Percentiles rank a stretch among this genome's conserved stretches.
Evolutionary conservation across 2,888 invertebrate genomes (phyloP).

Genomic region (Hymenopus coronatus): DNA sequence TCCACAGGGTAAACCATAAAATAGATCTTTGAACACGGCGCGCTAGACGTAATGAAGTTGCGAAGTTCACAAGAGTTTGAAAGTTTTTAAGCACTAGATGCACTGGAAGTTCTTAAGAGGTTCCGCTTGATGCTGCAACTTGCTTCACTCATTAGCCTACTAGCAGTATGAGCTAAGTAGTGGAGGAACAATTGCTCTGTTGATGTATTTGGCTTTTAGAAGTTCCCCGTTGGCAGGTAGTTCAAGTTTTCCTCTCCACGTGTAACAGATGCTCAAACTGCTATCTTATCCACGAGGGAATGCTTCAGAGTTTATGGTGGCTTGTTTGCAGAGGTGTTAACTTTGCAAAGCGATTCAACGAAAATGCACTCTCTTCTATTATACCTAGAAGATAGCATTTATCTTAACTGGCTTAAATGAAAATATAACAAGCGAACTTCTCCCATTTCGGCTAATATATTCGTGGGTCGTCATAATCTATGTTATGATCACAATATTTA

Average conservation of each 20-base stretch:
- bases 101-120: background rate
- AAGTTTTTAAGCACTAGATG: too few relatives aligned
- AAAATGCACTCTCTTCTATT: background rate
- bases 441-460: too few relatives aligned
- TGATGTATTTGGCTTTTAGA: background rate
- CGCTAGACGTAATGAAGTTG: too few relatives aligned
- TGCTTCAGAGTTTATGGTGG: background rate
- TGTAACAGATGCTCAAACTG: background rate
- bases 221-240: background rate
- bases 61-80: too few relatives aligned
- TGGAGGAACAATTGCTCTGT: background rate
- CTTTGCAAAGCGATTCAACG: background rate
- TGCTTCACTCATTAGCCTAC: too few relatives aligned
- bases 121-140: background rate
- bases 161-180: background rate
- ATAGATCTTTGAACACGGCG: too few relatives aligned
- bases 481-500: too few relatives aligned
- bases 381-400: background rate
- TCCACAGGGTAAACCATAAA: too few relatives aligned
- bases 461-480: too few relatives aligned
- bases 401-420: too few relatives aligned
- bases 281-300: background rate
- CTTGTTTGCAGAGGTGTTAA: background rate
- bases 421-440: too few relatives aligned
- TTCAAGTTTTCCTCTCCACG: too few relatives aligned